phyloP scores from a whole-genome alignment of 2,888 invertebrate species.

The Apamea anceps region DNA sequence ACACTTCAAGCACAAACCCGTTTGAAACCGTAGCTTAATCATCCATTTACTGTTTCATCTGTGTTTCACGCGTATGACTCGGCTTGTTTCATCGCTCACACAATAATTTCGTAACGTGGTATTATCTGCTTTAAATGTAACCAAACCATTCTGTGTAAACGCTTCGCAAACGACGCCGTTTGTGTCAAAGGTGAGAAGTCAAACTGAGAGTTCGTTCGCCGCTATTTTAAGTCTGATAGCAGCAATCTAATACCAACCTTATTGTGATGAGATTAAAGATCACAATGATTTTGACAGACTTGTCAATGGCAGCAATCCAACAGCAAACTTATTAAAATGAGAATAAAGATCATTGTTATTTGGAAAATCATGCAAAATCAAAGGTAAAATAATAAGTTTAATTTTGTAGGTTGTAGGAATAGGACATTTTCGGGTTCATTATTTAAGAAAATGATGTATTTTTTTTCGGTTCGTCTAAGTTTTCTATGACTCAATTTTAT shows the following conservation, averaged over 20 bases:
- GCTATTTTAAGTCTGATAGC: too few species aligned
- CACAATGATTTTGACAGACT: too few species aligned
- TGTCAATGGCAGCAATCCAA: too few species aligned
- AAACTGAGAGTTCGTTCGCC: neutral
- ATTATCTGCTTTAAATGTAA: slow-evolving; percentile 32
- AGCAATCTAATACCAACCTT: too few species aligned
- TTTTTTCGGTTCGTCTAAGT: neutral
- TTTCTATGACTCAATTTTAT: neutral
- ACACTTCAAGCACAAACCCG: neutral
- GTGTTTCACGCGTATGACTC: neutral
- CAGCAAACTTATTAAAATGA: too few species aligned
- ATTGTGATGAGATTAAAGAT: too few species aligned
- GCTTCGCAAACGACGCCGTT: slow-evolving; percentile 3
- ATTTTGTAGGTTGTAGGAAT: neutral
- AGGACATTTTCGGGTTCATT: slow-evolving; percentile 1
- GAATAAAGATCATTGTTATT: too few species aligned
- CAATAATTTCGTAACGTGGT: slow-evolving; percentile 39
- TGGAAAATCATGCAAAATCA: too few species aligned
- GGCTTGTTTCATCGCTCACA: slow-evolving; percentile 31
- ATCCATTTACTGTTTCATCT: neutral
- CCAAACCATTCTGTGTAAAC: slow-evolving; percentile 13
- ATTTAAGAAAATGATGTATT: slow-evolving; percentile 7
- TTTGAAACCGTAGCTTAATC: neutral
- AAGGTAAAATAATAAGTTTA: neutral
- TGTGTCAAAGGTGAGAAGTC: slow-evolving; percentile 31